These are phyloP conservation scores for Calidris pygmaea DNA, from an alignment of 2,113 vertebrate genomes.

Conservation along the genomic window DNA sequence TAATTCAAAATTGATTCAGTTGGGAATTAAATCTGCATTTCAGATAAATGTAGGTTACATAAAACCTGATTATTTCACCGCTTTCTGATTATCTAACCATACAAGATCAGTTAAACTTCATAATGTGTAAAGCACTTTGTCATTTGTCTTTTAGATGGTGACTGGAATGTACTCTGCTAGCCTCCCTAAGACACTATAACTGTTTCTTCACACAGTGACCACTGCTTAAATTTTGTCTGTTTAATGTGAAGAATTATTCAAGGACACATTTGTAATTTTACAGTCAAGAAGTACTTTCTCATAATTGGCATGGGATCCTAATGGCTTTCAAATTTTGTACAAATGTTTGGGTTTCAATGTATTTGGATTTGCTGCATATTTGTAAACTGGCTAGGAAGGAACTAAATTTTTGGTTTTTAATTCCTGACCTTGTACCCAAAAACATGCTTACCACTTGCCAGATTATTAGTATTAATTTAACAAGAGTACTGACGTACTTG, in stretches of 20 bases:
- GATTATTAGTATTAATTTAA: background rate
- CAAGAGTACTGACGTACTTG: slow-evolving; percentile 5
- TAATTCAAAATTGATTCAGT: background rate
- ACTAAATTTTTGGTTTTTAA: background rate
- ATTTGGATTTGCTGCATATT: slow-evolving; percentile 46
- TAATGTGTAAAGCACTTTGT: slow-evolving; percentile 55
- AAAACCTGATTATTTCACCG: background rate
- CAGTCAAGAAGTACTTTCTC: slow-evolving; percentile 34
- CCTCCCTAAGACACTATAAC: slow-evolving; percentile 30
- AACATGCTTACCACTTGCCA: slow-evolving; percentile 17
- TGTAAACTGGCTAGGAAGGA: slow-evolving; percentile 38
- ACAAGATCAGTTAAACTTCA: slow-evolving; percentile 4
- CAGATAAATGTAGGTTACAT: background rate
- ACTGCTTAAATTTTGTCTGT: background rate
- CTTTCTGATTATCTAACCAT: background rate
- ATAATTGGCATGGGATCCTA: slow-evolving; percentile 39
- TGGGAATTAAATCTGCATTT: slow-evolving; percentile 20
- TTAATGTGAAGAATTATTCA: background rate
- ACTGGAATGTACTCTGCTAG: slow-evolving; percentile 56
- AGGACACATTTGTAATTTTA: slow-evolving; percentile 14
- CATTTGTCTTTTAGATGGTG: slow-evolving; percentile 33
- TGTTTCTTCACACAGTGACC: background rate
- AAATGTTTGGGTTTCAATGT: slow-evolving; percentile 47
- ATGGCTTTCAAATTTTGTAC: slow-evolving; percentile 44
- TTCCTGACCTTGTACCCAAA: slow-evolving; percentile 57